These are phyloP conservation scores for Plebejus argus DNA, from an alignment of 2,888 invertebrate genomes.

Conservation along the genomic window DNA sequence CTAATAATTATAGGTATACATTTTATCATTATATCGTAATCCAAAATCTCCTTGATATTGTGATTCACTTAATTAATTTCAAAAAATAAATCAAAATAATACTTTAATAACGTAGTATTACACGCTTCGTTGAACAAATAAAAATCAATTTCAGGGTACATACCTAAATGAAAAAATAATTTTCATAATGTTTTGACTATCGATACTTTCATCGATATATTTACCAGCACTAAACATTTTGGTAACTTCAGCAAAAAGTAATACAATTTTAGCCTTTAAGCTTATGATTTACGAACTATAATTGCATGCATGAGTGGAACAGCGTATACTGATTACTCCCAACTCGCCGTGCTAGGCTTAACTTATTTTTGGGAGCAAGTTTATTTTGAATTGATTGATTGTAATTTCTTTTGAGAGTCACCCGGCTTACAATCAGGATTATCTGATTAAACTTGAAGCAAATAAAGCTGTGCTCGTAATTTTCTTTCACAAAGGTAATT, in stretches of 20 bases:
- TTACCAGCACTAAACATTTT: conserved; percentile 13
- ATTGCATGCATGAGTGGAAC: conserved; percentile 18
- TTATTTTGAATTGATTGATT: conserved; percentile 45
- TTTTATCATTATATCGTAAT: too few relatives aligned
- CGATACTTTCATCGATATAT: background rate
- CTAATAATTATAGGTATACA: too few relatives aligned
- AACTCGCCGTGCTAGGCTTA: conserved; percentile 47
- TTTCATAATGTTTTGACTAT: background rate
- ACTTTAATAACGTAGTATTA: too few relatives aligned
- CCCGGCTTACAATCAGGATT: conserved; percentile 29
- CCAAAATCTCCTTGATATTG: too few relatives aligned
- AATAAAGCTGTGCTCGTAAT: conserved; percentile 5
- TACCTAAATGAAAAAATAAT: background rate
- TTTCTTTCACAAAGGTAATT: conserved; percentile 7
- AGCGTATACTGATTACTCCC: conserved; percentile 53
- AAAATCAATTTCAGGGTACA: too few relatives aligned
- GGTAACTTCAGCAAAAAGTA: conserved; percentile 22
- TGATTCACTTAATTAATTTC: too few relatives aligned
- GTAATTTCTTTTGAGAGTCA: conserved; percentile 38
- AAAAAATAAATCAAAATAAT: too few relatives aligned
- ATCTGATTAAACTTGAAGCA: conserved; percentile 23
- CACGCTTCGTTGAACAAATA: too few relatives aligned
- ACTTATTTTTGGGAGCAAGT: conserved; percentile 51
- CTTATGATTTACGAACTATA: conserved; percentile 27
- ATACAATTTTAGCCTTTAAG: conserved; percentile 26